phyloP scores from a whole-genome alignment of 2,797 vertebrate genomes.

The Chiloscyllium punctatum region DNA sequence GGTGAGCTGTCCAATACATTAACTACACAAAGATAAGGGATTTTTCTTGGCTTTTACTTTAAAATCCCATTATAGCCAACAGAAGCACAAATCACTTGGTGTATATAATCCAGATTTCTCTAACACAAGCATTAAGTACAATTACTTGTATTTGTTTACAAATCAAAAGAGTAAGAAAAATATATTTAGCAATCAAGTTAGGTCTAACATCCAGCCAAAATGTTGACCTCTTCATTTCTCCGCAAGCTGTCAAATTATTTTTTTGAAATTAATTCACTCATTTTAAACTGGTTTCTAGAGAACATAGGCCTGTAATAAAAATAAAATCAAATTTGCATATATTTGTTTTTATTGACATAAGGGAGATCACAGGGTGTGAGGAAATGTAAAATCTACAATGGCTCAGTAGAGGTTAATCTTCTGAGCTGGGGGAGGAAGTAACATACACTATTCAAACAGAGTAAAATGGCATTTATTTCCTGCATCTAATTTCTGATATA shows the following conservation, averaged over 20 bases:
- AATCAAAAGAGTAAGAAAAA: not conserved
- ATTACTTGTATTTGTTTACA: not conserved
- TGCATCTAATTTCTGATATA: not conserved
- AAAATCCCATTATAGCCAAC: not conserved
- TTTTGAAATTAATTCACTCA: not conserved
- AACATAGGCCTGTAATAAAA: not conserved
- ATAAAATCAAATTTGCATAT: not conserved
- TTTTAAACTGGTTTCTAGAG: not conserved
- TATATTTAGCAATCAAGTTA: not conserved
- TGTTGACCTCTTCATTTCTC: not conserved
- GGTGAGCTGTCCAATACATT: not conserved
- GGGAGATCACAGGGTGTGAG: not conserved
- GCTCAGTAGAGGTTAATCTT: not conserved
- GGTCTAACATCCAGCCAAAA: not conserved
- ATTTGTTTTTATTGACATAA: not conserved
- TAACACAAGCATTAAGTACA: not conserved
- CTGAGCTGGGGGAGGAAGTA: not conserved
- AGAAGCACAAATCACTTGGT: slow-evolving; percentile 4
- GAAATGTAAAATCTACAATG: not conserved
- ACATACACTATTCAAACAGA: not conserved
- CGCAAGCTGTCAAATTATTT: not conserved
- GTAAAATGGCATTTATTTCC: not conserved
- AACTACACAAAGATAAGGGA: not conserved
- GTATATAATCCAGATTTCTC: not conserved
- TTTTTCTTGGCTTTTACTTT: not conserved